Evolutionary conservation across 2,113 vertebrate genomes (phyloP).

Genomic region (Perca schrenkii): DNA sequence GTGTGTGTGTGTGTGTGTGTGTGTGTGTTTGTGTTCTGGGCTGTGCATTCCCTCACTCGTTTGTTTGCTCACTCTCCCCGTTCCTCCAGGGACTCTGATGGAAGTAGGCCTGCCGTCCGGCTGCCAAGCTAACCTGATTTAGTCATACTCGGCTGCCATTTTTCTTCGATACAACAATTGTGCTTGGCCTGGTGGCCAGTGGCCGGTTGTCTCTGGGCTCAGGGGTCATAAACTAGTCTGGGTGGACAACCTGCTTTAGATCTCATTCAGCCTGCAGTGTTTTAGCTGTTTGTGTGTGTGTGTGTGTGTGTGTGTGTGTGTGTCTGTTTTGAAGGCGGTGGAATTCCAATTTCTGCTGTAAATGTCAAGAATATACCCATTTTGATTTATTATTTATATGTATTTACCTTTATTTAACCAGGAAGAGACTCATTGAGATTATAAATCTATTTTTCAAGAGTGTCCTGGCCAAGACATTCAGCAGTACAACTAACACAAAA

Average conservation of each 20-base stretch:
- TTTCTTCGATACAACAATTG: constrained; percentile 71
- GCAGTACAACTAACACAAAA: no score
- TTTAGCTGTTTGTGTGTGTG: constrained; percentile 13
- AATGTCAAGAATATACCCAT: background rate
- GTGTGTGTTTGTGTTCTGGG: constrained; percentile 21
- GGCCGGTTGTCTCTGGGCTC: background rate
- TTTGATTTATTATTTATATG: no score
- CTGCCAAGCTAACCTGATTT: constrained; percentile 81
- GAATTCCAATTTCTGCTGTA: background rate
- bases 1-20: constrained; percentile 25
- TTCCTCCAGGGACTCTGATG: constrained; percentile 64
- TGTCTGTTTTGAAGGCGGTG: background rate
- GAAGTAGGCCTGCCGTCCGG: constrained; percentile 67
- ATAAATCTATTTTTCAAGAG: no score
- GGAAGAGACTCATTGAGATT: no score
- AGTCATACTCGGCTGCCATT: constrained; percentile 75
- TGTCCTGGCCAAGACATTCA: no score
- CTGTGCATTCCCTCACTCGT: constrained; percentile 53
- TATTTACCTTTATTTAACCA: no score
- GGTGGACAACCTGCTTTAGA: constrained; percentile 88
- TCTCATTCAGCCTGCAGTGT: constrained; percentile 83
- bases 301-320: no score
- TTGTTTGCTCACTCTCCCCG: constrained; percentile 55
- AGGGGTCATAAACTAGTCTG: constrained; percentile 39
- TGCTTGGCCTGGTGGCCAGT: constrained; percentile 34